These are phyloP conservation scores for Cygnus olor DNA, from an alignment of 2,797 vertebrate species.

Conservation along the genomic window DNA sequence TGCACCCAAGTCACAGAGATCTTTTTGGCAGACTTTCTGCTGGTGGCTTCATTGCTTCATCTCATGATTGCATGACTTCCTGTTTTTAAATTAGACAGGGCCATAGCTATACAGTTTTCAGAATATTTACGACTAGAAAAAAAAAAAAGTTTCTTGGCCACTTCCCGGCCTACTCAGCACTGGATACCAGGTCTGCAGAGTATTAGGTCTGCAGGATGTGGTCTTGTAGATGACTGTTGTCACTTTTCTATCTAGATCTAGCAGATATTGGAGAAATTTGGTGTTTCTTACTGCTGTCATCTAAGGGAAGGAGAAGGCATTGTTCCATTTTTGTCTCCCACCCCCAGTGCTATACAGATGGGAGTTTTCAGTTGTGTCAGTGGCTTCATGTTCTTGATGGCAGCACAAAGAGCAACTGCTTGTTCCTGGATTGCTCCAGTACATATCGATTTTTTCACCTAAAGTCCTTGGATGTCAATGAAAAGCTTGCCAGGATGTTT, in stretches of 20 bases:
- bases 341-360: neutral
- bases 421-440: neutral
- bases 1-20: fast-evolving
- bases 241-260: neutral
- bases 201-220: neutral
- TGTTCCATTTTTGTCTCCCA: neutral
- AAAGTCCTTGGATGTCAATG: neutral
- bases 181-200: neutral
- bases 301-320: neutral
- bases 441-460: neutral
- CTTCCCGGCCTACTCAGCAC: neutral
- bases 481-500: neutral
- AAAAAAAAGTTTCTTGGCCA: neutral
- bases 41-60: fast-evolving
- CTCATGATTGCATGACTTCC: neutral
- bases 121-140: neutral
- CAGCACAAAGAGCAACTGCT: neutral
- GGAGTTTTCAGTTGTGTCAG: neutral
- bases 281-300: neutral
- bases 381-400: neutral
- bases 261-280: neutral
- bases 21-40: neutral
- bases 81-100: neutral
- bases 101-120: neutral
- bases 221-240: neutral